Percentiles rank a stretch among this genome's conserved stretches.
phyloP scores from a whole-genome alignment of 2,888 invertebrate species.

The Megamerina dolium region DNA sequence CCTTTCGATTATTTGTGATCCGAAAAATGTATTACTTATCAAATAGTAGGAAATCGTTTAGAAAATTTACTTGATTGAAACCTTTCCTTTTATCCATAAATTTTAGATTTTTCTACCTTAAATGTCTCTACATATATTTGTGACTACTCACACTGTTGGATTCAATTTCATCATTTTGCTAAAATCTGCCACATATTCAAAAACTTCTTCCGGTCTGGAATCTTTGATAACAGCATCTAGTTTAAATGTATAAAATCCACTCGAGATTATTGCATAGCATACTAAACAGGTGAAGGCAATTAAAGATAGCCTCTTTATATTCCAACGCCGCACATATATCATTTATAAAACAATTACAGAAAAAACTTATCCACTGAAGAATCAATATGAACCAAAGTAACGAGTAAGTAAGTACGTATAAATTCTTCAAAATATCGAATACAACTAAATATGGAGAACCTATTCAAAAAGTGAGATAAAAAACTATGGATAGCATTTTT shows the following conservation, averaged over 20 bases:
- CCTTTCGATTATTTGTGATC: no score
- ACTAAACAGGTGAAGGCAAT: slow-evolving; percentile 17
- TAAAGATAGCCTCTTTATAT: slow-evolving; percentile 30
- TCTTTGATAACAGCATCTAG: slow-evolving; percentile 53
- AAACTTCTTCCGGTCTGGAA: slow-evolving; percentile 56
- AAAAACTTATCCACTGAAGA: neutral
- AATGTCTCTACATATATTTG: no score
- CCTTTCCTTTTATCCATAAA: no score
- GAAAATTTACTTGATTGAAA: no score
- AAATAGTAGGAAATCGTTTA: no score
- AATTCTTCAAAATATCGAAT: no score
- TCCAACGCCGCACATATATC: slow-evolving; percentile 34
- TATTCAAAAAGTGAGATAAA: slow-evolving; percentile 5
- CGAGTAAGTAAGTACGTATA: no score
- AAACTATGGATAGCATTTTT: no score
- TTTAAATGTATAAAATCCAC: slow-evolving; percentile 47
- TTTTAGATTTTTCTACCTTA: no score
- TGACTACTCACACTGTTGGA: slow-evolving; percentile 70
- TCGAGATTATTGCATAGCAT: slow-evolving; percentile 40
- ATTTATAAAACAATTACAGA: slow-evolving; percentile 3
- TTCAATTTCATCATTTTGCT: slow-evolving; percentile 65
- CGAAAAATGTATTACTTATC: no score
- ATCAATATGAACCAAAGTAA: no score
- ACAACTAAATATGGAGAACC: no score
- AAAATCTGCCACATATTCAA: slow-evolving; percentile 72